Conservation (phyloP, 2,113 vertebrate genomes). For the Pandion haliaetus region DNA sequence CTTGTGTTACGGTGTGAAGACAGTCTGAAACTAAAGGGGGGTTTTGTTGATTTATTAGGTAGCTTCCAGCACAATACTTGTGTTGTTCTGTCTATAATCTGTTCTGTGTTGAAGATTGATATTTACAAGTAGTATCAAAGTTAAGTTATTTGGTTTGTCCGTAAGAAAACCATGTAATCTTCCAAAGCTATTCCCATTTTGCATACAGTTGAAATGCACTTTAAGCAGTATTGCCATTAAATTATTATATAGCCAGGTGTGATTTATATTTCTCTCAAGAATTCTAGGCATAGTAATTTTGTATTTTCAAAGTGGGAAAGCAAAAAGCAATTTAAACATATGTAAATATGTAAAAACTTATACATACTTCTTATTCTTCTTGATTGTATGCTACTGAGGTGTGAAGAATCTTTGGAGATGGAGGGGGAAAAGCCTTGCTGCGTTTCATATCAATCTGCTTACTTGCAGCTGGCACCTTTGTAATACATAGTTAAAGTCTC, state of each 20-base stretch:
- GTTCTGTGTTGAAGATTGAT: neutral
- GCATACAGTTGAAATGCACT: neutral
- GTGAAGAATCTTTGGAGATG: neutral
- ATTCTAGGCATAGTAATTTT: neutral
- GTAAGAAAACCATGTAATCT: neutral
- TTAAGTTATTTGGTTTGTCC: neutral
- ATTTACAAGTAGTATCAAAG: neutral
- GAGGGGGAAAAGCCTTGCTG: neutral
- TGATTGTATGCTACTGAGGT: neutral
- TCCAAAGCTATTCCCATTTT: neutral
- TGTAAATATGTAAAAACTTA: neutral
- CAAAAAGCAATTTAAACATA: neutral
- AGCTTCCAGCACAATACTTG: neutral
- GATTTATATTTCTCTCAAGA: neutral
- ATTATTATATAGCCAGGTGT: neutral
- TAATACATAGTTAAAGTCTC: neutral
- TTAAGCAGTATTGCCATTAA: neutral
- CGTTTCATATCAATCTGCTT: neutral
- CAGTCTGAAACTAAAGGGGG: neutral
- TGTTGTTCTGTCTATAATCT: neutral
- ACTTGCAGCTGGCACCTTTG: neutral
- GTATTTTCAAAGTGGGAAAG: neutral
- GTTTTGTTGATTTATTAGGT: neutral
- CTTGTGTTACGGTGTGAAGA: neutral
- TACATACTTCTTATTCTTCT: neutral